Conservation (phyloP, 2,113 vertebrate genomes). For the Felis chaus region DNA sequence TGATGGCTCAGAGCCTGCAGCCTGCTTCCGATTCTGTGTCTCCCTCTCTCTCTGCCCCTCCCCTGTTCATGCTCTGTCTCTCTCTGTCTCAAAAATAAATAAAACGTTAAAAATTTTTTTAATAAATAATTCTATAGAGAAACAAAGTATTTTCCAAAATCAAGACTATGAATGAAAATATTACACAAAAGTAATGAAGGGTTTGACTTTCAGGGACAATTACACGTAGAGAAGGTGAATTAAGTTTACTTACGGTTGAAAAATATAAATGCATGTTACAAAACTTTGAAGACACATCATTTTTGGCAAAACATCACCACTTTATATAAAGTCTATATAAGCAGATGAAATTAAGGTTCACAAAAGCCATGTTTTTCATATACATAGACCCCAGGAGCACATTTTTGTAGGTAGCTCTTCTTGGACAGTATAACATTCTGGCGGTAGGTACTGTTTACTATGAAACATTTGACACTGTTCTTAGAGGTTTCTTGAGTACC, state of each 20-base stretch:
- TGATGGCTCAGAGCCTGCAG: no score
- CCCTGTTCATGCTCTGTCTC: no score
- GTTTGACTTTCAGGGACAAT: background rate
- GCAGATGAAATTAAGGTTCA: constrained; percentile 40
- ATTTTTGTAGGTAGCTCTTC: background rate
- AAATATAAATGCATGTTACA: background rate
- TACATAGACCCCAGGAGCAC: background rate
- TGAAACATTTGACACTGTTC: constrained; percentile 32
- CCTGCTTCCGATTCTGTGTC: no score
- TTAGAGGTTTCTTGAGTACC: background rate
- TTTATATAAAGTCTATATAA: constrained; percentile 13
- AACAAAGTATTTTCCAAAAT: background rate
- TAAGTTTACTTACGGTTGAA: background rate
- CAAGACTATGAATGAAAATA: background rate
- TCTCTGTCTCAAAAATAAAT: no score
- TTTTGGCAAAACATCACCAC: background rate
- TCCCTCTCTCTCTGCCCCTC: no score
- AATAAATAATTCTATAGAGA: background rate
- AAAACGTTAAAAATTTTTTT: no score
- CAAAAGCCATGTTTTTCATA: background rate
- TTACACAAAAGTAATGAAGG: background rate
- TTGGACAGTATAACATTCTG: background rate
- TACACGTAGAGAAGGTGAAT: background rate
- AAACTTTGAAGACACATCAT: background rate
- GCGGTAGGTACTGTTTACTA: background rate